Base-by-base conservation (phyloP, 2,113 vertebrate species). In the Fregata magnificens region DNA sequence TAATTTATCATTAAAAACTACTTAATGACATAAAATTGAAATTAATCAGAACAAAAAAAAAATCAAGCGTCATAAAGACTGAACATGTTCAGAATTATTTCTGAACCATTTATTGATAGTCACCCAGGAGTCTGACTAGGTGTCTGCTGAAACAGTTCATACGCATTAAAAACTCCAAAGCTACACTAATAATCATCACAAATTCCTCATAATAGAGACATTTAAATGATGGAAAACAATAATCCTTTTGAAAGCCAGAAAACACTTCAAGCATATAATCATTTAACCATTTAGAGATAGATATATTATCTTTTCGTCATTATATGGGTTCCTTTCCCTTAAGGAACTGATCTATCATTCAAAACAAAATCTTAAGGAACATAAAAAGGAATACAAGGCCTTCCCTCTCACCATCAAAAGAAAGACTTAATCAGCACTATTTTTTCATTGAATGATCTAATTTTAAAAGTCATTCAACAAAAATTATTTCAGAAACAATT, bases 11-110 rank as follows among this genome's bases (percentile, higher is more conserved):
- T 17, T 25, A 44, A 21, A 20, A 76, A 28, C 29, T 31, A 65
- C 50, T 67, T 22, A 62, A 56, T 6, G 18, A n/a, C 8, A 58
- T 8, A 16, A 34, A 59, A 71, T 31, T 4, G 10, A 5, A 70
- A 25, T 8, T 25, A 66, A 50, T 17, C 67, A 47, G 44, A 76
- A 42, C 49, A 62, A 58, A 47, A 47, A 45, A 45, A 47, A 76
- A 91, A 22, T 9, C 34, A 11, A 32, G 25, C 16, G 1, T 13
- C n/a, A 45, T 1, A 0, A 31, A 7, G 25, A 32, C 19, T 21
- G 50, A 34, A 40, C 52, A 8, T 0, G 7, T 17, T 6, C 29
- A 56, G 49, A 49, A 17, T 31, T 15, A 21, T 36, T 36, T 18
- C 7, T 4, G 22, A 73, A 20, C 3, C 11, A 10, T 31, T 79